A percentile compares a stretch with the other conserved stretches of the same genome.
These are phyloP conservation scores for Apeira syringaria DNA, from an alignment of 2,888 invertebrate species.

Conservation along the genomic window DNA sequence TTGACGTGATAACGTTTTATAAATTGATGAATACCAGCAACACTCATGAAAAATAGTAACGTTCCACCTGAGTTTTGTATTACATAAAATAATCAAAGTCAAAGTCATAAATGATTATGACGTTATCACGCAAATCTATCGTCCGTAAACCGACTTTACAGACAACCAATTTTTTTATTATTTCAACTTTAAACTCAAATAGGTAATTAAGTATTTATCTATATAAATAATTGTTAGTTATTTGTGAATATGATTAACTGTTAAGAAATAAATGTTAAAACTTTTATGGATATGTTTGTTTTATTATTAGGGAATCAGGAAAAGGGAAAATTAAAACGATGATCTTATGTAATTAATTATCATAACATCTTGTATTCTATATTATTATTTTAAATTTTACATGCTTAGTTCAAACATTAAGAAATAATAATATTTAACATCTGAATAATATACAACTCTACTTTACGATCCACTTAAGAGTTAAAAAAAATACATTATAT, in stretches of 20 bases:
- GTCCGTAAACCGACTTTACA: no score
- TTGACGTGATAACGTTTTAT: no score
- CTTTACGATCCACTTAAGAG: conserved; percentile 75
- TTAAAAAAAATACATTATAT: conserved; percentile 65
- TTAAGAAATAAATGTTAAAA: conserved; percentile 53
- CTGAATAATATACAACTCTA: conserved; percentile 80
- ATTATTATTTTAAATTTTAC: conserved; percentile 84
- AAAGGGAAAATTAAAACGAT: conserved; percentile 70
- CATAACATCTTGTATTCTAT: conserved; percentile 84
- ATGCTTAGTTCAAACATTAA: conserved; percentile 83
- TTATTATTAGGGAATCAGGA: conserved; percentile 40
- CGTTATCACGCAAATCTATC: no score
- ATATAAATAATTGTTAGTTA: conserved; percentile 39
- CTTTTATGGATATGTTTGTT: conserved; percentile 30
- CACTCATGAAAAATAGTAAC: no score
- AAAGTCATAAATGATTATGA: no score
- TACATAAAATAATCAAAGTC: no score
- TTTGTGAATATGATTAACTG: conserved; percentile 47
- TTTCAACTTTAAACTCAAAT: no score
- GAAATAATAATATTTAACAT: conserved; percentile 83
- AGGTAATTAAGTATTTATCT: no score
- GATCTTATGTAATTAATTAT: conserved; percentile 82
- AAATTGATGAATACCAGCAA: no score
- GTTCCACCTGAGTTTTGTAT: no score
- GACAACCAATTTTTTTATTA: no score